These are phyloP conservation scores for Tyto alba DNA, from an alignment of 2,113 vertebrate genomes.

Conservation along the genomic window DNA sequence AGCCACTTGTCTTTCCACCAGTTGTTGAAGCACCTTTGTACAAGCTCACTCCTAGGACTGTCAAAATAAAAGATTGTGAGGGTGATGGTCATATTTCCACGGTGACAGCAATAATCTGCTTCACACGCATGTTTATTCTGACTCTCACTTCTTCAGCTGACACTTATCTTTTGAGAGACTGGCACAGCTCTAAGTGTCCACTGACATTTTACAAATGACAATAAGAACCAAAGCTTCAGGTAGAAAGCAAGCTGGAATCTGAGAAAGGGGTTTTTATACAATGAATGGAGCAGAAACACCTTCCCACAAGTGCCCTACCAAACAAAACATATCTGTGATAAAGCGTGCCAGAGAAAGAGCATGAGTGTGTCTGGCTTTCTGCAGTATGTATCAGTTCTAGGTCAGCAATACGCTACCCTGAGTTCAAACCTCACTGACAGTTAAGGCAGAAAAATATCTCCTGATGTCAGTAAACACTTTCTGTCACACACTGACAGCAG, in stretches of 20 bases:
- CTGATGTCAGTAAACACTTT: background rate
- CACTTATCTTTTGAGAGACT: background rate
- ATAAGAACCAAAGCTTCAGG: background rate
- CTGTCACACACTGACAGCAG: background rate
- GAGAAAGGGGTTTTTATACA: background rate
- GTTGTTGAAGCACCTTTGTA: background rate
- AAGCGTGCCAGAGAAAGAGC: background rate
- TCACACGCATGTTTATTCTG: background rate
- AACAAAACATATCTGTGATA: background rate
- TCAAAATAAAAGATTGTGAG: background rate
- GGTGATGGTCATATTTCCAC: background rate
- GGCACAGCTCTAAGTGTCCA: background rate
- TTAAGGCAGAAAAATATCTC: background rate
- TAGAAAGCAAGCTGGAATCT: background rate
- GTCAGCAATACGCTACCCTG: background rate
- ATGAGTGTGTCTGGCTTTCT: background rate
- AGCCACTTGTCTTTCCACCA: background rate
- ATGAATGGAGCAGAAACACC: background rate
- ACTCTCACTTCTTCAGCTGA: background rate
- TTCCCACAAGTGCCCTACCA: background rate
- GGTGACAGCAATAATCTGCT: background rate
- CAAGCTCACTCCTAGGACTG: background rate
- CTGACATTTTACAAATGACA: background rate
- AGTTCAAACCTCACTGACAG: background rate
- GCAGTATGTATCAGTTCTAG: background rate